Evolutionary conservation across 2,113 vertebrate species (phyloP).

Genomic region (Salvator merianae): DNA sequence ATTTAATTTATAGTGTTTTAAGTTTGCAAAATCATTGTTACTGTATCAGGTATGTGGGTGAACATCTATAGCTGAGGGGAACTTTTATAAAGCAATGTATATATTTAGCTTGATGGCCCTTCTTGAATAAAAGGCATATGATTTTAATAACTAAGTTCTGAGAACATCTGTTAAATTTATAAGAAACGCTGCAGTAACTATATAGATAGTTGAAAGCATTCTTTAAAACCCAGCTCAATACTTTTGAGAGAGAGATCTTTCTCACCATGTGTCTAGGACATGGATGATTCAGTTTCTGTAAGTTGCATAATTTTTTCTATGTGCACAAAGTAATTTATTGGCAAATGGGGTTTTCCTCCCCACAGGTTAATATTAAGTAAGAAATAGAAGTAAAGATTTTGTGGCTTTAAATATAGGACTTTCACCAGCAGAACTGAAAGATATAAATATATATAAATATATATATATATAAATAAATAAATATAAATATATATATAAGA

Average conservation of each 20-base stretch:
- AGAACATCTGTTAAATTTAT: constrained; percentile 79
- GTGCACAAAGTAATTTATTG: constrained; percentile 78
- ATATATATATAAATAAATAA: constrained; percentile 67
- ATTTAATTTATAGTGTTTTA: constrained; percentile 81
- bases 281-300: constrained; percentile 77
- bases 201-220: constrained; percentile 78
- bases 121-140: constrained; percentile 75
- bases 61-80: constrained; percentile 80
- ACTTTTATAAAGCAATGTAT: constrained; percentile 87
- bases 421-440: constrained; percentile 74
- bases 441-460: constrained; percentile 67
- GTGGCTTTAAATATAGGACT: constrained; percentile 74
- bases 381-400: constrained; percentile 74
- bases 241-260: constrained; percentile 77
- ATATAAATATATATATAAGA: constrained; percentile 69
- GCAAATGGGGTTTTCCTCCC: constrained; percentile 60
- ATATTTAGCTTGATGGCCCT: constrained; percentile 78
- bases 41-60: constrained; percentile 80
- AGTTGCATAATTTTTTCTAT: constrained; percentile 74
- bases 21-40: constrained; percentile 81
- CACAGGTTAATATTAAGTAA: constrained; percentile 70
- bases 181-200: constrained; percentile 74
- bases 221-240: constrained; percentile 77
- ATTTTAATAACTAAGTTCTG: constrained; percentile 80
- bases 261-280: constrained; percentile 77